Evolutionary conservation across 2,888 invertebrate species (phyloP), one percentile per base, ranked within the genome.

Genomic region (Sesia bembeciformis): DNA sequence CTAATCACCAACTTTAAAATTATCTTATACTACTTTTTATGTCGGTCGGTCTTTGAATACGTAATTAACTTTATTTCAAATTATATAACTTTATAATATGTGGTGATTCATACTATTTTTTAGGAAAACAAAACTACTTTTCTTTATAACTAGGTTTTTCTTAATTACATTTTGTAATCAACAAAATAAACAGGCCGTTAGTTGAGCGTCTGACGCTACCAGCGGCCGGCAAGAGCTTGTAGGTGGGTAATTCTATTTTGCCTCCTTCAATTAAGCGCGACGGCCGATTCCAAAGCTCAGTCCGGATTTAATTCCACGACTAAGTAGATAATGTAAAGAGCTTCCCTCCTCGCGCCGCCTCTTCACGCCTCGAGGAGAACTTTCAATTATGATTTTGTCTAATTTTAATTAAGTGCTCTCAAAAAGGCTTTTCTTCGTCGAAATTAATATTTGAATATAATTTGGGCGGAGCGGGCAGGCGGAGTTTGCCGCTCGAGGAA

Each of bases 401-500:
- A 88, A 89, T 88, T 88, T 89, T 88, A 88, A 89, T 89, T 88
- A 89, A 88, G 88, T 85, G 85, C 82, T 87, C 85, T 88, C 85
- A 81, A 85, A 85, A 86, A 87, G 85, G 86, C 85, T 84, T 88
- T 87, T 82, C 87, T 84, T 79, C 83, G 81, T 77, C 79, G 83
- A 87, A 90, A 89, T 90, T 90, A 89, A 88, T 90, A 90, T 89
- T 90, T 88, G 86, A 88, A 87, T 88, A 87, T 88, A 90, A 90
- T 87, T 89, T 88, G 75, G 86, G 89, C 76, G 81, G 88, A 81
- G 76, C 89, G 83, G 76, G 86, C 84, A 74, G 89, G 84, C 84
- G 84, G 82, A 90, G 82, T 85, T 91, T 85, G 86, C 90, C 72
- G 91, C 78, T 74, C 84, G 79, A 82, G 71, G 81, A 88, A 86